Evolutionary conservation across 2,113 vertebrate genomes (phyloP), one percentile per base, ranked within the genome.

Genomic region (Coregonus clupeaformis): DNA sequence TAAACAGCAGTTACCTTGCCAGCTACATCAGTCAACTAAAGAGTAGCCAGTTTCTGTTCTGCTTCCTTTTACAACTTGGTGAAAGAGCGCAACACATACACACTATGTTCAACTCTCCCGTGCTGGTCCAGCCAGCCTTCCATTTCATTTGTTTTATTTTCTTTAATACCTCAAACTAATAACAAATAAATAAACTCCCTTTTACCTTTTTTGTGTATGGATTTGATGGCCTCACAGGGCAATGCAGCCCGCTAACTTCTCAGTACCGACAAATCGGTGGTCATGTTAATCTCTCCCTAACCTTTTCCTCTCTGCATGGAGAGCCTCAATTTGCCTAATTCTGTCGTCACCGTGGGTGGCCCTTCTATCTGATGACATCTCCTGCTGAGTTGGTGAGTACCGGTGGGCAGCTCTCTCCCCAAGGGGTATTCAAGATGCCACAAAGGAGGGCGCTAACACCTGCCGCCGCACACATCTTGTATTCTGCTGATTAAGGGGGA

Each of bases 261-360:
- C 74, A 78, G 77, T 71, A 74, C 67, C 42, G 77, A 62, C 52
- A 30, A 27, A 68, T 82, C 64, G 59, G 45, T 11, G 76, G 69
- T 83, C 49, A 65, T 78, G 82, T 22, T 77, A 89, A 81, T 64
- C 70, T 75, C 16, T 83, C 7, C 79, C 76, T 80, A 36, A 36
- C 32, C 32, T 36, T 76, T 90, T 89, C 79, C 88, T 82, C 55
- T 88, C 72, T 36, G 81, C 49, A 80, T 12, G 77, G 77, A 88
- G 79, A 88, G 80, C 69, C 82, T n/a, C 92, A 81, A 90, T 95
- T 94, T 92, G 86, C 91, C 83, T 85, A 91, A 92, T 92, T 90
- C 85, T 88, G 86, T 90, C 82, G 67, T 86, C 88, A 47, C 79
- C 62, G 68, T 77, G 68, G 88, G 76, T 73, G 88, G 73, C 69